A percentile compares a stretch with the other conserved stretches of the same genome.
These are phyloP conservation scores for Pygoscelis antarcticus DNA, from an alignment of 2,113 vertebrate species.

Conservation along the genomic window DNA sequence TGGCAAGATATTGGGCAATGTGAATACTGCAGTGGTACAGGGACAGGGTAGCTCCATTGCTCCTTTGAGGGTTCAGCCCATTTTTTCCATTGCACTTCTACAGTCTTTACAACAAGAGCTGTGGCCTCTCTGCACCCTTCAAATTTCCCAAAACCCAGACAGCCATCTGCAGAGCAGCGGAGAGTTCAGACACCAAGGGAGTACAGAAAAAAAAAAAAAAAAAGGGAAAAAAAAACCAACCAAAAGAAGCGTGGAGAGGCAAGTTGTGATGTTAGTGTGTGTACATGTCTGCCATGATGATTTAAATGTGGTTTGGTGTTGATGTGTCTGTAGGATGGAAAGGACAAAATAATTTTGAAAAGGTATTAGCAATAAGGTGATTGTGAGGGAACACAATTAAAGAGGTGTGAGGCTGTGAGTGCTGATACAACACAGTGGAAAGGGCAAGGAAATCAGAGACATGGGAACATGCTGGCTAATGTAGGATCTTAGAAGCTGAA, in stretches of 20 bases:
- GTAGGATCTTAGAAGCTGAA: not conserved
- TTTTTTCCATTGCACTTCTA: not conserved
- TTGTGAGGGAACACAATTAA: not conserved
- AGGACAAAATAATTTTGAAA: not conserved
- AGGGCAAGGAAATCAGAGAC: not conserved
- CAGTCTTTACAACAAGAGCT: not conserved
- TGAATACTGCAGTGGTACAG: not conserved
- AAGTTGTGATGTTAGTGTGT: not conserved
- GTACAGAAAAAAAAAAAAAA: not conserved
- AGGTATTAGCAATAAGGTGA: not conserved
- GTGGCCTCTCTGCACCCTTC: not conserved
- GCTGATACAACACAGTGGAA: not conserved
- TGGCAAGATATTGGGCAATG: not conserved
- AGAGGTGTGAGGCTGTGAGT: not conserved
- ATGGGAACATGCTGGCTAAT: not conserved
- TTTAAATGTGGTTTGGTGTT: not conserved
- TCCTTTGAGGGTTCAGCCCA: not conserved
- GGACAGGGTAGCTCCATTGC: not conserved
- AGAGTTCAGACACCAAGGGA: not conserved
- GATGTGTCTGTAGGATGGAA: not conserved
- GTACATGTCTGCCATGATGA: not conserved
- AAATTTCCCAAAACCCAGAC: not conserved
- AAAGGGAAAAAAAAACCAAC: no score
- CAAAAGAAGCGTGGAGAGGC: not conserved
- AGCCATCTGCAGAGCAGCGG: not conserved